Conservation (phyloP, 2,888 invertebrate species). For the Lissocephala sabroskyi region DNA sequence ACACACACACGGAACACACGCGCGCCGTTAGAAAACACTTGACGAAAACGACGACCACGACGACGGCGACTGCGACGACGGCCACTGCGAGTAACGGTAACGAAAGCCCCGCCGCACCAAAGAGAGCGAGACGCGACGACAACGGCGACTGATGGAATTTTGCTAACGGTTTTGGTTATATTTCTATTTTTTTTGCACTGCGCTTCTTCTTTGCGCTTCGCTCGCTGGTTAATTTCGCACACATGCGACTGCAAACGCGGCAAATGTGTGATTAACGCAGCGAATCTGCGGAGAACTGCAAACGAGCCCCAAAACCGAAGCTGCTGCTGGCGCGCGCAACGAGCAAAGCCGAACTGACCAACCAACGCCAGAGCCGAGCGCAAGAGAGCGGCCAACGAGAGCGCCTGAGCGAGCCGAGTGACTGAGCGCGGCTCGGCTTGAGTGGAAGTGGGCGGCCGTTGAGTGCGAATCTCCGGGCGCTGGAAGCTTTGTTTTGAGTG, state of each 20-base stretch:
- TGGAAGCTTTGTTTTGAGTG: no score
- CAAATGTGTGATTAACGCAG: constrained; percentile 62
- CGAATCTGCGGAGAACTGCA: constrained; percentile 61
- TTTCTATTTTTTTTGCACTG: no score
- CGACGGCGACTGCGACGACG: not conserved
- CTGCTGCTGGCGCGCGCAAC: constrained; percentile 41
- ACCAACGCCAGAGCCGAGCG: not conserved
- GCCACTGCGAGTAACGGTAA: not conserved
- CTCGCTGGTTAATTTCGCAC: constrained; percentile 12
- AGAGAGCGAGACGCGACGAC: constrained; percentile 5
- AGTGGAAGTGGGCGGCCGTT: no score
- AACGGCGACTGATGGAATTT: no score
- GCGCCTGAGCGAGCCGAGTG: not conserved
- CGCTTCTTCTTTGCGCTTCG: no score
- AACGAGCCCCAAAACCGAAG: constrained; percentile 29
- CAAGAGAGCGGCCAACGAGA: constrained; percentile 18
- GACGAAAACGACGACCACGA: constrained; percentile 3
- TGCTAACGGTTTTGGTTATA: no score
- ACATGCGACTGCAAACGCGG: constrained; percentile 53
- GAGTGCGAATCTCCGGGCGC: no score
- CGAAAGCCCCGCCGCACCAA: not conserved
- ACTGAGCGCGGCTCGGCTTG: not conserved
- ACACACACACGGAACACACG: constrained; percentile 5
- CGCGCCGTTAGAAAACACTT: not conserved
- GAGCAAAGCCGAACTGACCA: constrained; percentile 2